Base-by-base conservation (phyloP, 2,888 invertebrate species). In the Tipula vernalis region DNA sequence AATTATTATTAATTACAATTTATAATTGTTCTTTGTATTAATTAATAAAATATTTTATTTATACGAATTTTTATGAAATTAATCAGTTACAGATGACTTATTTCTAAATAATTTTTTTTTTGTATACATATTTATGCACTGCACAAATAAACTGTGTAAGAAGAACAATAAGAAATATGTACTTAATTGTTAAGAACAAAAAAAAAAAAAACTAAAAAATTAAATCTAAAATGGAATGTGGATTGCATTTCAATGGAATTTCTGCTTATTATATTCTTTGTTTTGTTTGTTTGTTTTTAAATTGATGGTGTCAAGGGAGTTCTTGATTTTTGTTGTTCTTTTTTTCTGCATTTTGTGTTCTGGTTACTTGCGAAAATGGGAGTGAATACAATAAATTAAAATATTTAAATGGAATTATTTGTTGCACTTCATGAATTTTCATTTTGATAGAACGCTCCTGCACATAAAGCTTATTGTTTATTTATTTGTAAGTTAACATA, bases 71-170 rank as follows among this genome's bases (percentile, higher is more conserved):
- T 28, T 71, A 71, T 10, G 28, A 71, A 71, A 71, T 71, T 71
- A 71, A 71, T 71, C 71, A 71, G 71, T 71, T 71, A 71, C 71
- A 71, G 71, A 71, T 71, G 71, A 71, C 71, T 71, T 71, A 71
- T 71, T 71, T 18, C 28, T 10, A 71, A 28, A n/a, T 51, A 6
- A 51, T 15, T 44, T 10, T 44, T 10, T 44, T 10, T 10, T 10
- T 44, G 10, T 44, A 44, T 1, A 44, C 44, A 10, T 44, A 5
- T 28, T 28, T 71, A 28, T 71, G 71, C 71, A 28, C 71, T 28
- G 12, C 51, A 71, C 71, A 71, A 57, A 6, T 44, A 12, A 8
- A 44, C 6, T 44, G 0, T 71, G 28, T 71, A 71, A 71, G 71
- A 71, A 71, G 71, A 71, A 71, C 71, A 71, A 71, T 71, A 71